Percentiles rank a stretch among this genome's conserved stretches.
Conservation (phyloP, 2,113 vertebrate species). For the Paedocypris sp. region DNA sequence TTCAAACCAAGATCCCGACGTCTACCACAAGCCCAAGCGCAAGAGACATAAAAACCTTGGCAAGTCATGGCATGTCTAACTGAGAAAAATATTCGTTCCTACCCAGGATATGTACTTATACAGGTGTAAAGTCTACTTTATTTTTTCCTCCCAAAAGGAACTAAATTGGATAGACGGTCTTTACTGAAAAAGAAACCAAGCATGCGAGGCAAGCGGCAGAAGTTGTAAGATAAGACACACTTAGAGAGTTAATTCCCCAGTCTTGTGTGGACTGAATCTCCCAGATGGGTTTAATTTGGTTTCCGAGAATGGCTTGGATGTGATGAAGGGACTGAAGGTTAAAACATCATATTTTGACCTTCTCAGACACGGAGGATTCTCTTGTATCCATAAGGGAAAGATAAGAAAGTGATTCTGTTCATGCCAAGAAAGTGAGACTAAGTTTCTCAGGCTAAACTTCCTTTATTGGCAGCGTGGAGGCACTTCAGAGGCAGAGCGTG, state of each 20-base stretch:
- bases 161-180: constrained; percentile 66
- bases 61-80: no score
- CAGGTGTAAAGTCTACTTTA: constrained; percentile 48
- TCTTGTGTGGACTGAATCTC: constrained; percentile 48
- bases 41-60: no score
- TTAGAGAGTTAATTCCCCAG: constrained; percentile 61
- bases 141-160: constrained; percentile 54
- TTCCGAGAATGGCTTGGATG: constrained; percentile 50
- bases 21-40: no score
- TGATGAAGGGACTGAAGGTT: constrained; percentile 19
- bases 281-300: constrained; percentile 56
- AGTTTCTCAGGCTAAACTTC: constrained; percentile 11
- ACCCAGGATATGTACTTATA: no score
- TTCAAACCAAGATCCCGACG: no score
- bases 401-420: constrained; percentile 39
- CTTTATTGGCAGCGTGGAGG: background rate
- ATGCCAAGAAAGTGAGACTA: constrained; percentile 13
- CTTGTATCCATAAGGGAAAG: constrained; percentile 29
- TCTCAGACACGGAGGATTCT: constrained; percentile 30
- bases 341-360: constrained; percentile 40
- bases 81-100: no score
- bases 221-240: constrained; percentile 60
- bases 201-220: constrained; percentile 50
- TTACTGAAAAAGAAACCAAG: constrained; percentile 61
- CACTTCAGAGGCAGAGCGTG: background rate